phyloP scores from a whole-genome alignment of 2,888 invertebrate genomes.

The Catotricha subobsoleta region DNA sequence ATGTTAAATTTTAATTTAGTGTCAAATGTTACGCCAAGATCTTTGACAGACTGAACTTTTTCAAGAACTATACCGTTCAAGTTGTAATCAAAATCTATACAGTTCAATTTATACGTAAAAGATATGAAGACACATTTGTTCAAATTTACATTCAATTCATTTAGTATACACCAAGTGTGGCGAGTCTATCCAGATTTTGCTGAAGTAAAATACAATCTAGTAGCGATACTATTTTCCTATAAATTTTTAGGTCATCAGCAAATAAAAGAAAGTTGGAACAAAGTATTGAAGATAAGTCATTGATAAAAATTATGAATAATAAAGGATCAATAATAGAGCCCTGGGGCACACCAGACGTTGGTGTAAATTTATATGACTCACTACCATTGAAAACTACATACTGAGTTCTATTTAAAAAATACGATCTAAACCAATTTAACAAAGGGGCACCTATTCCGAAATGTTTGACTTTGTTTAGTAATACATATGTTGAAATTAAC shows the following conservation, averaged over 20 bases:
- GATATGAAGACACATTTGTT: not conserved
- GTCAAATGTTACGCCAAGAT: not conserved
- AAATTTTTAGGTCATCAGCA: not conserved
- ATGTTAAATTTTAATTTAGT: not conserved
- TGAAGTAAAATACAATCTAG: not conserved
- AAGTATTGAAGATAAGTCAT: not conserved
- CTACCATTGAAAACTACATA: not conserved
- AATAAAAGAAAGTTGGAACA: not conserved
- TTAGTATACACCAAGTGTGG: not conserved
- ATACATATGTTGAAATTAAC: not conserved
- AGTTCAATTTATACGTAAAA: not conserved
- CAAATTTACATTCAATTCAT: not conserved
- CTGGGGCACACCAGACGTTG: slow-evolving; percentile 3
- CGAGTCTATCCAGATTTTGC: not conserved
- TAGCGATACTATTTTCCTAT: not conserved
- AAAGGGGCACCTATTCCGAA: not conserved
- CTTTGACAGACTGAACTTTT: not conserved
- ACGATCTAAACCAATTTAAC: not conserved
- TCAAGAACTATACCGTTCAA: not conserved
- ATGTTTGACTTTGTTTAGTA: not conserved
- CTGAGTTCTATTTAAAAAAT: not conserved
- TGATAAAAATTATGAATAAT: not conserved
- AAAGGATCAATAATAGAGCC: slow-evolving; percentile 1
- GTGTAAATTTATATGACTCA: not conserved
- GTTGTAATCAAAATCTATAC: not conserved